Percentiles rank a stretch among this genome's conserved stretches.
Evolutionary conservation across 2,113 vertebrate species (phyloP).

Genomic region (Hucho hucho): DNA sequence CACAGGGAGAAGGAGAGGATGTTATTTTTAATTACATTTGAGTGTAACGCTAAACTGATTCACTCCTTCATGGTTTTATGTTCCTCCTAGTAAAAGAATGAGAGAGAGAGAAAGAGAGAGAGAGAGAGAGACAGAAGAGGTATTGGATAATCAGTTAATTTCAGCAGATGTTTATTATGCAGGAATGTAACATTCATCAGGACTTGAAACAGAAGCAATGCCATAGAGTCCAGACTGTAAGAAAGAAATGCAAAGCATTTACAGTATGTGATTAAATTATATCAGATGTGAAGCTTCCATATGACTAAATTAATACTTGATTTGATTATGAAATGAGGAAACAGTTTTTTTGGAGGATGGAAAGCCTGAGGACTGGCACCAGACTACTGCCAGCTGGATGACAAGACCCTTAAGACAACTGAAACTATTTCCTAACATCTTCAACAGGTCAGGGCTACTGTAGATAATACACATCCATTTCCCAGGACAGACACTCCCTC

Average conservation of each 20-base stretch:
- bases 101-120: background rate
- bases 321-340: no score
- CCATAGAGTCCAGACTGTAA: conserved; percentile 30
- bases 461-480: conserved; percentile 52
- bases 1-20: conserved; percentile 38
- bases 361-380: conserved; percentile 1
- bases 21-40: conserved; percentile 26
- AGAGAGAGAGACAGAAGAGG: background rate
- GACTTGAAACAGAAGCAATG: conserved; percentile 39
- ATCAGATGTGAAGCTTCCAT: no score
- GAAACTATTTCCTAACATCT: conserved; percentile 49
- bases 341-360: no score
- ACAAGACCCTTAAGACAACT: conserved; percentile 30
- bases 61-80: conserved; percentile 26
- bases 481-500: conserved; percentile 18
- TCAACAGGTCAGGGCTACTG: conserved; percentile 37
- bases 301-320: no score
- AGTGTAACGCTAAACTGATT: conserved; percentile 36
- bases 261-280: no score
- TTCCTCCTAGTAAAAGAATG: conserved; percentile 16
- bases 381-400: conserved; percentile 30
- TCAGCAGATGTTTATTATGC: conserved; percentile 50
- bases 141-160: conserved; percentile 38
- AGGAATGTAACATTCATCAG: conserved; percentile 52
- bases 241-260: background rate